phyloP scores from a whole-genome alignment of 2,113 vertebrate species.

The Sialia sialis region DNA sequence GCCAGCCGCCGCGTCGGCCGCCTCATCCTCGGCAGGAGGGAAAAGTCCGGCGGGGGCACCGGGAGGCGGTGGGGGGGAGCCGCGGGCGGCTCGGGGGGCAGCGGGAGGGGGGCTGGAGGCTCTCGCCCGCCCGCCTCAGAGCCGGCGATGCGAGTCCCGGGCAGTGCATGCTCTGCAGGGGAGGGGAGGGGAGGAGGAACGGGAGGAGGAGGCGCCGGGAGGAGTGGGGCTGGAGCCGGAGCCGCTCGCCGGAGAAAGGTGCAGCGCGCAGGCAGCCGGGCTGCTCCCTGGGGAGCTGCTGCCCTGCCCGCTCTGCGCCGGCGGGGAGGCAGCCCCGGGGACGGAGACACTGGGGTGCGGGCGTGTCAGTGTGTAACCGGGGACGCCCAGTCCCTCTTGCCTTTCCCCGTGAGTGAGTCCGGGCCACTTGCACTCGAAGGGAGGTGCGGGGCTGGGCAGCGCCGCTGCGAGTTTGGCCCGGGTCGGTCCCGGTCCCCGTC shows the following conservation, averaged over 20 bases:
- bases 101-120: neutral
- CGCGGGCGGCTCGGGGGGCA: neutral
- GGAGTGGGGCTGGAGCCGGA: neutral
- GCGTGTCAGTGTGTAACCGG: neutral
- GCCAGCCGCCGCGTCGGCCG: constrained; percentile 67
- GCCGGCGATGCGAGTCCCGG: constrained; percentile 7
- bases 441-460: neutral
- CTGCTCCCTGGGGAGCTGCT: no score
- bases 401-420: neutral
- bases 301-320: neutral
- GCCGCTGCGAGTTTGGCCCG: neutral
- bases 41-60: neutral
- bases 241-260: neutral
- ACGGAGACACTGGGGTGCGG: neutral
- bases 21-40: constrained; percentile 36
- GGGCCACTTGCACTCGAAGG: neutral
- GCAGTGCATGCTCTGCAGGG: constrained; percentile 28
- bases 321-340: neutral
- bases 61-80: neutral
- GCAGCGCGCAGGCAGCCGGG: neutral
- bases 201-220: neutral
- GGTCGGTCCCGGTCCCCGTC: neutral
- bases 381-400: neutral
- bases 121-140: neutral
- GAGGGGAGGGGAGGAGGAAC: neutral